phyloP scores from a whole-genome alignment of 2,888 invertebrate species.

The Sinodicranocentrus sp. region DNA sequence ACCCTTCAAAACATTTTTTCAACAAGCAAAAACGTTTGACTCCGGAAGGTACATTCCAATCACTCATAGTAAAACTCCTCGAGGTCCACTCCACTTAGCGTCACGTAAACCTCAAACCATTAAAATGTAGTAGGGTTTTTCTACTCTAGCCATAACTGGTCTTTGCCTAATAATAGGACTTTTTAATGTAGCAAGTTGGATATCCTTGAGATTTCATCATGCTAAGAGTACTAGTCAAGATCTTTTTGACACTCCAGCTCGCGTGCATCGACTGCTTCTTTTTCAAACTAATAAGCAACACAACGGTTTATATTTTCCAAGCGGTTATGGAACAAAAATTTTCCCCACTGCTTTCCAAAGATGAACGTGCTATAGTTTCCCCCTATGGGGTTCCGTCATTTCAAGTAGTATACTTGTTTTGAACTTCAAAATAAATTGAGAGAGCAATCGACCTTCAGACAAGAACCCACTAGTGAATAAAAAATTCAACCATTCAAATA shows the following conservation, averaged over 20 bases:
- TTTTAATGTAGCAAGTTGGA: background rate
- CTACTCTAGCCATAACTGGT: background rate
- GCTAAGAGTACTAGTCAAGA: background rate
- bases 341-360: too few species aligned
- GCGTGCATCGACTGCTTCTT: background rate
- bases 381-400: conserved; percentile 11
- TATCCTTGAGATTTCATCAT: background rate
- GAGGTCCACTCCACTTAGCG: conserved; percentile 51
- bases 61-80: conserved; percentile 27
- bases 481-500: conserved; percentile 41
- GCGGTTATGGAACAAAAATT: too few species aligned
- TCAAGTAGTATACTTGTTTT: conserved; percentile 5
- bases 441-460: conserved; percentile 50
- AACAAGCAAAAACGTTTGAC: background rate
- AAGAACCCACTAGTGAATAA: conserved; percentile 21
- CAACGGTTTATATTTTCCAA: too few species aligned
- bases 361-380: background rate
- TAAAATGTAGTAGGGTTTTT: conserved; percentile 2
- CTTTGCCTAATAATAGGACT: background rate
- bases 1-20: conserved; percentile 34
- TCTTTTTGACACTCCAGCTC: conserved; percentile 20
- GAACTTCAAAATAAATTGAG: conserved; percentile 15
- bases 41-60: conserved; percentile 17
- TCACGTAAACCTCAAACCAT: conserved; percentile 49
- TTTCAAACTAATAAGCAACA: conserved; percentile 14